Base-by-base conservation (phyloP, 2,888 invertebrate genomes). In the Drosophila siamana region DNA sequence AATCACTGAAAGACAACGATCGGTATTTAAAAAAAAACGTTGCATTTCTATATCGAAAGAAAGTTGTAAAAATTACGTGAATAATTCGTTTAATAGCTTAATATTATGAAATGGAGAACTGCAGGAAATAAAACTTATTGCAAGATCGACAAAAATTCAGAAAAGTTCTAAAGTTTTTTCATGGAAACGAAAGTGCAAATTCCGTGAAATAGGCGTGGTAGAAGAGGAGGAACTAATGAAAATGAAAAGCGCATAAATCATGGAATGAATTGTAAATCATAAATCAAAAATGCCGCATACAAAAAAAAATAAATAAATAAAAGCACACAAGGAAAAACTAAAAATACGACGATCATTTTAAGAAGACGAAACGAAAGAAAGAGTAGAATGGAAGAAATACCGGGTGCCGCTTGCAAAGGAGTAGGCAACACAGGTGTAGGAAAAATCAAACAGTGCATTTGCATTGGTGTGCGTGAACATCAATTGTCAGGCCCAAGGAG, bases 291-390 rank as follows among this genome's bases (percentile, higher is more conserved):
- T 41, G 66, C 65, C 55, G 69, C 59, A 69, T 63, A 40, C 52
- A 50, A 80, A 82, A 56, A 19, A 19, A 2, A 40, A 50, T 47
- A 80, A 82, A 56, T 2, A 19, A 2, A 26, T 19, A 55, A 69
- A 73, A 62, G 61, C 65, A 65, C 83, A 54, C 69, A 9, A 15
- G 68, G 64, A 68, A 76, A 64, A 84, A 69, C 81, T 80, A 78
- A 78, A 82, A 84, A 78, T 81, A 81, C 22, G 22, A 26, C 62
- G 86, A 81, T 84, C 82, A 60, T 55, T 70, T 59, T 44, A 64
- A 56, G 61, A 57, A 52, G 26, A 40, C 38, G 56, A 51, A 52
- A 26, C 15, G 40, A 59, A 44, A 44, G 47, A 40, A n/a, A 8
- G 19, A 60, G 33, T 15, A 24, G 19, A 40, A 28, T 61, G 15